phyloP scores from a whole-genome alignment of 2,113 vertebrate species.

The Apaloderma vittatum region DNA sequence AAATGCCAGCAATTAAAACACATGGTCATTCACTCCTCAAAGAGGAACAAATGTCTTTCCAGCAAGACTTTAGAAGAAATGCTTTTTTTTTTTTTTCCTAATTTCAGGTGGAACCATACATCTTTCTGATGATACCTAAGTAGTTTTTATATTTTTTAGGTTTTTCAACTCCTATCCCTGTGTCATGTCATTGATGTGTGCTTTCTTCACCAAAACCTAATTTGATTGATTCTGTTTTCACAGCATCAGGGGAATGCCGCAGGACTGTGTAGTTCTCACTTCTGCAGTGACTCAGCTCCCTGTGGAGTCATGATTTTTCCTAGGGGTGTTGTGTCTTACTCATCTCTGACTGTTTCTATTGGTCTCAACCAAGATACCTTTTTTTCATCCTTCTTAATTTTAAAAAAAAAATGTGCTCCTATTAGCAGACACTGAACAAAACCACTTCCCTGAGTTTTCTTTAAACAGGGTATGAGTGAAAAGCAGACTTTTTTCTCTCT shows the following conservation, averaged over 20 bases:
- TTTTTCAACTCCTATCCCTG: neutral
- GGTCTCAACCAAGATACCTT: neutral
- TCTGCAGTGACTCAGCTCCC: neutral
- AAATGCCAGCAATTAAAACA: neutral
- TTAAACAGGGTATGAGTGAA: neutral
- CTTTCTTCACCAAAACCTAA: neutral
- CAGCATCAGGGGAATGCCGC: neutral
- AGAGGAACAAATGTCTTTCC: neutral
- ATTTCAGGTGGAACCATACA: neutral
- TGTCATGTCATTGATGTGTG: rapidly evolving
- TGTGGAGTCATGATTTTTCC: neutral
- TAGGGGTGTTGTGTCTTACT: rapidly evolving
- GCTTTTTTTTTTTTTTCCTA: neutral
- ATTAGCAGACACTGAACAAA: neutral
- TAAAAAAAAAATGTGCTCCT: neutral
- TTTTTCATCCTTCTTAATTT: neutral
- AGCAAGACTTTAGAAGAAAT: neutral
- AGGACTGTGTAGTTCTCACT: neutral
- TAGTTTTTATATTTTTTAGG: neutral
- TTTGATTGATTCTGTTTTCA: neutral
- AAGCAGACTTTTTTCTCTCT: neutral
- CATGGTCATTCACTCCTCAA: rapidly evolving
- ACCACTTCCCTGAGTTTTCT: neutral
- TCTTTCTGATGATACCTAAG: neutral
- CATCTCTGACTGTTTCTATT: neutral